phyloP scores from a whole-genome alignment of 2,113 vertebrate genomes.

The Gyps fulvus region DNA sequence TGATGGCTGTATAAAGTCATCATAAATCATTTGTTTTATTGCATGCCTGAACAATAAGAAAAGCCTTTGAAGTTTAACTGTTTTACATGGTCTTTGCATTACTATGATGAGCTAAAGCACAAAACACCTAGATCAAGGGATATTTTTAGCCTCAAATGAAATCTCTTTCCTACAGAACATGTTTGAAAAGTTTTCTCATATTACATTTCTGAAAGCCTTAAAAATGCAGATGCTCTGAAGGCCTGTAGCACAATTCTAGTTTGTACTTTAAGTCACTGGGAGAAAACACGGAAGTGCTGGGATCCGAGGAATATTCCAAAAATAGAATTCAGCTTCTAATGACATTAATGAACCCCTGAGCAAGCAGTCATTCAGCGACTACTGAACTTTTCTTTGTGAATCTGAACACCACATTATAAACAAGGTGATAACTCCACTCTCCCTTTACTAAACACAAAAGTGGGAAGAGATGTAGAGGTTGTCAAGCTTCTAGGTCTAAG shows the following conservation, averaged over 20 bases:
- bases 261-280: background rate
- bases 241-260: background rate
- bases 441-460: background rate
- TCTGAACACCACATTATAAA: accelerated
- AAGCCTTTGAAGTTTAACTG: background rate
- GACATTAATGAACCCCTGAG: background rate
- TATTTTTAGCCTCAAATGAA: background rate
- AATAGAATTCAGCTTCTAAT: background rate
- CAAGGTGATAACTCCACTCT: background rate
- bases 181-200: background rate
- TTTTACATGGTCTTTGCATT: background rate
- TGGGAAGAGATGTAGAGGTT: background rate
- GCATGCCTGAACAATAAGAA: background rate
- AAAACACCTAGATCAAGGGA: background rate
- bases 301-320: background rate
- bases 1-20: background rate
- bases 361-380: background rate
- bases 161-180: background rate
- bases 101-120: background rate
- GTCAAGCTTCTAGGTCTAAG: background rate
- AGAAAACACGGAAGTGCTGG: background rate
- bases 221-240: background rate
- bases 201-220: background rate
- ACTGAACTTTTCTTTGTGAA: background rate
- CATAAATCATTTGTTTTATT: background rate